Percentiles rank a stretch among this genome's conserved stretches.
Conservation (phyloP, 2,113 vertebrate genomes). For the Esox niger region DNA sequence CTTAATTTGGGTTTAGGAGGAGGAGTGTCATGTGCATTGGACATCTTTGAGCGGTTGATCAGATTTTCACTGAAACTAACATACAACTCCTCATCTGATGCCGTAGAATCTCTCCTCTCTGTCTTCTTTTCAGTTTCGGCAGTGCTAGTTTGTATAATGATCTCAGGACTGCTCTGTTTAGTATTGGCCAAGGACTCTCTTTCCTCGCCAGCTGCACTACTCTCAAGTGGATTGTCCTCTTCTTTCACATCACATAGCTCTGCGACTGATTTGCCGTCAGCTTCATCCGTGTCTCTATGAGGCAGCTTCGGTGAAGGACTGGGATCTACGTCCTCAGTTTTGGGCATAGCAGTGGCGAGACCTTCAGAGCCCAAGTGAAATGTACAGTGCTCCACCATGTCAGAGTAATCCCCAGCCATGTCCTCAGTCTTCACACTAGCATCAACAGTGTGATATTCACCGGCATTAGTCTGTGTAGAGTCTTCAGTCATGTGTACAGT, state of each 20-base stretch:
- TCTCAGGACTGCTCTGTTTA: constrained; percentile 39
- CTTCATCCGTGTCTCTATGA: constrained; percentile 41
- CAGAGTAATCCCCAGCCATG: constrained; percentile 68
- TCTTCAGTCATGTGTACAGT: constrained; percentile 55
- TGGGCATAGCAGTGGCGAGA: constrained; percentile 58
- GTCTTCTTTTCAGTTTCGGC: constrained; percentile 30
- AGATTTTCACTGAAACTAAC: constrained; percentile 42
- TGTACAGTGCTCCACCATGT: constrained; percentile 59
- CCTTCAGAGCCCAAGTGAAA: constrained; percentile 50
- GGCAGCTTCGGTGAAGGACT: constrained; percentile 34
- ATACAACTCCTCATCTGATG: constrained; percentile 38
- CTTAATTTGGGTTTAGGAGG: constrained; percentile 41
- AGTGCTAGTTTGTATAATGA: constrained; percentile 28
- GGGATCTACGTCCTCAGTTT: constrained; percentile 39
- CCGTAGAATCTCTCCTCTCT: constrained; percentile 23
- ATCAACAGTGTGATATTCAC: constrained; percentile 41
- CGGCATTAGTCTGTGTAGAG: constrained; percentile 45
- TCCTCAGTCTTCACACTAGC: constrained; percentile 73
- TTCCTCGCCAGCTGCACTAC: constrained; percentile 33
- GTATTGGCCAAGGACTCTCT: constrained; percentile 26
- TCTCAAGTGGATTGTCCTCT: constrained; percentile 58
- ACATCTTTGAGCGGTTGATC: constrained; percentile 40
- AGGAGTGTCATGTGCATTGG: constrained; percentile 28
- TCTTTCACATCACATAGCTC: constrained; percentile 68
- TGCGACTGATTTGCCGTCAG: constrained; percentile 31